Conservation (phyloP, 2,797 vertebrate genomes). For the Myotis findleyi region DNA sequence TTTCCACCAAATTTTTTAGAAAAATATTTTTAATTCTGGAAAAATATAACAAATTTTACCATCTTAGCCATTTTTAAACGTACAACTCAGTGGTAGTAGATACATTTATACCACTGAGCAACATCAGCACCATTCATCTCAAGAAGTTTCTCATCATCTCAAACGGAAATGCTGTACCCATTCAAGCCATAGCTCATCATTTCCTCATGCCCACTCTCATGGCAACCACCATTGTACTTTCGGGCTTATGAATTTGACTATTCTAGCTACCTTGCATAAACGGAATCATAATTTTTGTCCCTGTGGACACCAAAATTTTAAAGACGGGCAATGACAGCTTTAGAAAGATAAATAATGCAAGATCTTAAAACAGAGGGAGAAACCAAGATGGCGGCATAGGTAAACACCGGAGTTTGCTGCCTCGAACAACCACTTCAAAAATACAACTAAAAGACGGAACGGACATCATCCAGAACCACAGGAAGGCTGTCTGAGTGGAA, state of each 20-base stretch:
- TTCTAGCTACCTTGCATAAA: background rate
- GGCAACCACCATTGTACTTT: background rate
- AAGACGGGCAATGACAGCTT: background rate
- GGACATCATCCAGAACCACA: too few relatives aligned
- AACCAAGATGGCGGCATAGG: too few relatives aligned
- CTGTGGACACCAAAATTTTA: background rate
- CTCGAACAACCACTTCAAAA: too few relatives aligned
- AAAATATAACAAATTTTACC: background rate
- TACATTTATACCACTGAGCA: background rate
- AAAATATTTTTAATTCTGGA: background rate
- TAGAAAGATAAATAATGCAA: background rate
- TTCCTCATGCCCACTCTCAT: background rate
- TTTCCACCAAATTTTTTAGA: background rate
- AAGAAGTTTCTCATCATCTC: background rate
- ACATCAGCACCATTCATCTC: background rate
- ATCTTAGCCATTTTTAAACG: background rate
- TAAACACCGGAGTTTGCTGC: too few relatives aligned
- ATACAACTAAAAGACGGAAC: too few relatives aligned
- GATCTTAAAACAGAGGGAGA: constrained; percentile 1
- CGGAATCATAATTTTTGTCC: background rate
- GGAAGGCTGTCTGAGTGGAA: too few relatives aligned
- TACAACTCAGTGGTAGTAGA: background rate
- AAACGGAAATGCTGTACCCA: background rate
- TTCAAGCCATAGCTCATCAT: background rate
- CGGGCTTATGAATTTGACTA: background rate